A percentile compares a stretch with the other conserved stretches of the same genome.
Conservation (phyloP, 2,888 invertebrate genomes). For the Alentia gelatinosa region DNA sequence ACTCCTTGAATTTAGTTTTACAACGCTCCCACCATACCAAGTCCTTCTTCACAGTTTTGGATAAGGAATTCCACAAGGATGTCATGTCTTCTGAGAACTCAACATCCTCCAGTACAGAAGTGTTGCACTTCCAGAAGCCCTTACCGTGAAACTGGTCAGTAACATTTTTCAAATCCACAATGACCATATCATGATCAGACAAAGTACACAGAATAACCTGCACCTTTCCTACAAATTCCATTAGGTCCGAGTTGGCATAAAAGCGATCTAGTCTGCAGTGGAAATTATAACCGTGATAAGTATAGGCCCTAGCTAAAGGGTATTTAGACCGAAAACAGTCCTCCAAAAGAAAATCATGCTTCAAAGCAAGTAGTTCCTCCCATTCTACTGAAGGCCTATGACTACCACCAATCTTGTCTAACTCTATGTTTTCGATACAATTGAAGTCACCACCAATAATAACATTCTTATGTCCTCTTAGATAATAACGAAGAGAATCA, state of each 20-base stretch:
- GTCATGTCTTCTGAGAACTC: neutral
- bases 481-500: too few species aligned
- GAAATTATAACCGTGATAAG: neutral
- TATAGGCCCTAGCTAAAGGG: neutral
- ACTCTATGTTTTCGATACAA: neutral
- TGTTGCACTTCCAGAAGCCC: neutral
- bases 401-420: neutral
- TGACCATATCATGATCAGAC: neutral
- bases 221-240: neutral
- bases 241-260: neutral
- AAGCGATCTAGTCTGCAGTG: neutral
- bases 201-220: neutral
- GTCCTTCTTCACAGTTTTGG: neutral
- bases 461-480: neutral
- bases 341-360: neutral
- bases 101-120: neutral
- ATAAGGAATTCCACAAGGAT: neutral
- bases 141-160: neutral
- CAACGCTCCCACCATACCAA: neutral
- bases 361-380: neutral
- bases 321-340: neutral
- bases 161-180: neutral
- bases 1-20: neutral
- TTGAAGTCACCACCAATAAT: neutral
- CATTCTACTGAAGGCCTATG: neutral